phyloP scores from a whole-genome alignment of 1,140 invertebrate genomes.

The Saxidomus purpurata region DNA sequence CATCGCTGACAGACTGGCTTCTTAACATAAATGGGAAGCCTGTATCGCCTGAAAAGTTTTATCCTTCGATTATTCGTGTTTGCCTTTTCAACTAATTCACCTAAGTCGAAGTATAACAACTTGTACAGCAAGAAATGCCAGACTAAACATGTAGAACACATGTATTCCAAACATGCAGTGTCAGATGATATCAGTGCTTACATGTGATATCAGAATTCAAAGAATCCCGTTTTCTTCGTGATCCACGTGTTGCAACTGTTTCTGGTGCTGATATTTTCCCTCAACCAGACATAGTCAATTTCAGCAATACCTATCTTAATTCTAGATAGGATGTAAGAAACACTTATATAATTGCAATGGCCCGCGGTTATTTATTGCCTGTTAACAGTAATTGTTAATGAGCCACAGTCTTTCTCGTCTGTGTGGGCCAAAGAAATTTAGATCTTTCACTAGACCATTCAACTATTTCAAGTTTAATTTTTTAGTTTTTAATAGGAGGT shows the following conservation, averaged over 20 bases:
- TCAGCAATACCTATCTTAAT: background rate
- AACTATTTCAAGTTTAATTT: too few relatives aligned
- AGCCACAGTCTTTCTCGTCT: background rate
- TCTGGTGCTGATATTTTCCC: background rate
- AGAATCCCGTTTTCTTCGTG: background rate
- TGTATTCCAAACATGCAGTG: slow-evolving; percentile 9
- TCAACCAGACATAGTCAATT: background rate
- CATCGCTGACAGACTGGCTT: too few relatives aligned
- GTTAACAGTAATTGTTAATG: slow-evolving; percentile 36
- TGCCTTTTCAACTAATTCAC: too few relatives aligned
- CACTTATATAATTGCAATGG: slow-evolving; percentile 35
- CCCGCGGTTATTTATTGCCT: slow-evolving; percentile 50
- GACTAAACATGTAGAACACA: slow-evolving; percentile 20
- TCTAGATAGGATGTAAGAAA: slow-evolving; percentile 23
- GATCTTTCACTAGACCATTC: background rate
- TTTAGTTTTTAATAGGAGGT: too few relatives aligned
- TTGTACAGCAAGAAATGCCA: background rate
- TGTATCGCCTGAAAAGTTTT: too few relatives aligned
- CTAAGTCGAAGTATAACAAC: too few relatives aligned
- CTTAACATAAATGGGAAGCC: too few relatives aligned
- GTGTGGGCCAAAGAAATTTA: background rate
- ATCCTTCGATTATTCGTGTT: too few relatives aligned
- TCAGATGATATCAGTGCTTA: slow-evolving; percentile 1
- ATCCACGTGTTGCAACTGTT: slow-evolving; percentile 14
- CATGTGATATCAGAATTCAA: slow-evolving; percentile 26